Percentiles rank a stretch among this genome's conserved stretches.
Conservation (phyloP, 2,888 invertebrate genomes). For the Eurois occulta region DNA sequence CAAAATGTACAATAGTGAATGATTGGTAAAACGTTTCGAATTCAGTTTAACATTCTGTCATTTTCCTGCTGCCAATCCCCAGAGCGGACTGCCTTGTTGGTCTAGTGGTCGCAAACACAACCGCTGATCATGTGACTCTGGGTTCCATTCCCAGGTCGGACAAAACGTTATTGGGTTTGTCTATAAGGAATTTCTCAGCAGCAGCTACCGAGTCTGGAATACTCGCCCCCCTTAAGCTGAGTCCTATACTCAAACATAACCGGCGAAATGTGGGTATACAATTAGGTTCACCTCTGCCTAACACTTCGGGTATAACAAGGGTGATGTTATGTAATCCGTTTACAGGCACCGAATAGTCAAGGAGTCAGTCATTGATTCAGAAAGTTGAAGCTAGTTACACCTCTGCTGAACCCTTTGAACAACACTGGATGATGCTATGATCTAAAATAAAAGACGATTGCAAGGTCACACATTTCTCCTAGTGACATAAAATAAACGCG, state of each 20-base stretch:
- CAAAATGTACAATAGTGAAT: not conserved
- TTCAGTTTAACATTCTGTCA: not conserved
- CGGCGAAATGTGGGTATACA: not conserved
- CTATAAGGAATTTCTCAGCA: not conserved
- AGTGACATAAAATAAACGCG: constrained; percentile 33
- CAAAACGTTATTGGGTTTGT: not conserved
- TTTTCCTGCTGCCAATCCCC: not conserved
- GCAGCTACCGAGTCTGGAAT: not conserved
- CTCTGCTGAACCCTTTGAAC: not conserved
- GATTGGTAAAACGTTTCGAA: not conserved
- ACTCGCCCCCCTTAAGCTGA: not conserved
- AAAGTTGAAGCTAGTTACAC: not conserved
- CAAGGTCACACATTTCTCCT: constrained; percentile 2
- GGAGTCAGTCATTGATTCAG: not conserved
- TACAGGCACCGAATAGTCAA: not conserved
- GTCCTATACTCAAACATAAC: not conserved
- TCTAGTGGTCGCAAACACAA: too few species aligned
- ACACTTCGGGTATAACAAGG: too few species aligned
- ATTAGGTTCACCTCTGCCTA: not conserved
- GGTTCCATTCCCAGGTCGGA: not conserved
- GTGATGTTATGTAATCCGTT: not conserved
- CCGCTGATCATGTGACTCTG: too few species aligned
- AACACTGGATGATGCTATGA: not conserved
- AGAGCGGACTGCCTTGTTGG: too few species aligned
- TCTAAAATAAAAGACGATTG: not conserved